phyloP scores from a whole-genome alignment of 1,140 invertebrate species.

The Drosophila virilis region DNA sequence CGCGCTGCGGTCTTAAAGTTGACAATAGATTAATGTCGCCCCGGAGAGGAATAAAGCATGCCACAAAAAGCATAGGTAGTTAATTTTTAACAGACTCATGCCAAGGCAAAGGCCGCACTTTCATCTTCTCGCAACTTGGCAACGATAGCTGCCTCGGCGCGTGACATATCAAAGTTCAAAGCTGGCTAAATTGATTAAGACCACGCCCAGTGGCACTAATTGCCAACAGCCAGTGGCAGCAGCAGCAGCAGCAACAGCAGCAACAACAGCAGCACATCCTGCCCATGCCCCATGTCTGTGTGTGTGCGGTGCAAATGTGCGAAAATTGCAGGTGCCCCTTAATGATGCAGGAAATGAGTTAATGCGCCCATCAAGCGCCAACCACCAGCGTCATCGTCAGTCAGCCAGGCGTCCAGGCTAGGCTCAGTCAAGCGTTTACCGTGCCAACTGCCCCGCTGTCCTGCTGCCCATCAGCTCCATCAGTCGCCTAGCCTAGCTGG shows the following conservation, averaged over 20 bases:
- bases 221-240: constrained; percentile 2
- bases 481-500: neutral
- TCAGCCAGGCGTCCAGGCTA: neutral
- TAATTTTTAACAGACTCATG: constrained; percentile 37
- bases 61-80: constrained; percentile 19
- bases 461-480: neutral
- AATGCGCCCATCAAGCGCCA: constrained; percentile 44
- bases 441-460: neutral
- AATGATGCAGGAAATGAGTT: constrained; percentile 81
- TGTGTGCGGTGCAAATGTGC: constrained; percentile 55
- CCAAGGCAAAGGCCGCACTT: neutral
- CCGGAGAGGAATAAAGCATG: constrained; percentile 32
- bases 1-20: constrained; percentile 34
- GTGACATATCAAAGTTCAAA: constrained; percentile 25
- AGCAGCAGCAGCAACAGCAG: neutral
- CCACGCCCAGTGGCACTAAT: constrained; percentile 27
- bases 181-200: constrained; percentile 50
- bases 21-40: constrained; percentile 36
- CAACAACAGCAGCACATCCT: constrained; percentile 21
- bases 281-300: constrained; percentile 4
- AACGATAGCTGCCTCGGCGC: neutral
- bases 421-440: neutral
- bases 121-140: neutral
- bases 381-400: constrained; percentile 21
- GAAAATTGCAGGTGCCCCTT: constrained; percentile 71